A percentile compares a stretch with the other conserved stretches of the same genome.
Conservation (phyloP, 2,888 invertebrate species). For the Drosophila basisetae region DNA sequence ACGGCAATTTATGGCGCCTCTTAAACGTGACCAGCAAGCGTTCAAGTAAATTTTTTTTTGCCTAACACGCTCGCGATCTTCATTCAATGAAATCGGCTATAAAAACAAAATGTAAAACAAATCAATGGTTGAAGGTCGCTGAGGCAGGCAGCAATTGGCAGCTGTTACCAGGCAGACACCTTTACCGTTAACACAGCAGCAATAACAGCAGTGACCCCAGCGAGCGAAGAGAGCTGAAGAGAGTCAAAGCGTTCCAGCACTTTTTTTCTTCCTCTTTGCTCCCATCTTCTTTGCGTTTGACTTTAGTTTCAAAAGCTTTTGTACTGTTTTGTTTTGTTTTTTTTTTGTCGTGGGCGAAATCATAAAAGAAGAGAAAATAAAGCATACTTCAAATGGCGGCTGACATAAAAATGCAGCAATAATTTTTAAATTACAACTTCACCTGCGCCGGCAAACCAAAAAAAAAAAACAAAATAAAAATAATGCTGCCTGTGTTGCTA, state of each 20-base stretch:
- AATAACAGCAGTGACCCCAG: not conserved
- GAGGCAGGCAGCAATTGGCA: constrained; percentile 36
- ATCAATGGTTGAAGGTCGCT: constrained; percentile 72
- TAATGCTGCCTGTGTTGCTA: constrained; percentile 32
- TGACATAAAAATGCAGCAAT: constrained; percentile 64
- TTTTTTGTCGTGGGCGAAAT: constrained; percentile 40
- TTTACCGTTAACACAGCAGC: constrained; percentile 58
- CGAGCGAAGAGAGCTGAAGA: not conserved
- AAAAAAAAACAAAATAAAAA: constrained; percentile 7
- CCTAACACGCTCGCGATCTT: constrained; percentile 25
- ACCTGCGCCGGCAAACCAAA: constrained; percentile 41
- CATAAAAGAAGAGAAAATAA: constrained; percentile 32
- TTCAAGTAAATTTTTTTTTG: constrained; percentile 33
- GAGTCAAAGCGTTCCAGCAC: constrained; percentile 13
- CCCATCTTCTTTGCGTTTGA: constrained; percentile 9
- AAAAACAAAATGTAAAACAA: constrained; percentile 13
- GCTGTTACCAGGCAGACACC: constrained; percentile 17
- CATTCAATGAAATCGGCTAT: constrained; percentile 36
- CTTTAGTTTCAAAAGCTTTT: constrained; percentile 14
- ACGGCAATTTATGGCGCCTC: constrained; percentile 77
- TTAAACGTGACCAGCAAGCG: constrained; percentile 76
- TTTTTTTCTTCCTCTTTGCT: constrained; percentile 30
- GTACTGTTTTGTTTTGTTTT: not conserved
- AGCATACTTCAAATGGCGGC: constrained; percentile 39
- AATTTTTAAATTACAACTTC: constrained; percentile 55